These are phyloP conservation scores for Eleutherodactylus coqui DNA, from an alignment of 2,797 vertebrate species.

Conservation along the genomic window DNA sequence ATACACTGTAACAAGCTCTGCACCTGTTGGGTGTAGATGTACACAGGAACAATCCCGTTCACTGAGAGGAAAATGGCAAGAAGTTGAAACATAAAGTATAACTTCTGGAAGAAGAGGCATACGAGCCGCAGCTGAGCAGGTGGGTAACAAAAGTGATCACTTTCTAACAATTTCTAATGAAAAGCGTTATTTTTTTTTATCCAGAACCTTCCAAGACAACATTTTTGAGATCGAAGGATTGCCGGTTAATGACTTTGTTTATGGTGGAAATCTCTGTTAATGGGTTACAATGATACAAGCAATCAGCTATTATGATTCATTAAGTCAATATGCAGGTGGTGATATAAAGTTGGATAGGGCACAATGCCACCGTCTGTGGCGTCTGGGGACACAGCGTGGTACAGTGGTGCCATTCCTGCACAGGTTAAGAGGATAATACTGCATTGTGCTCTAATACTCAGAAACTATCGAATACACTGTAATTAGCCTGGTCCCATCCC, in stretches of 20 bases:
- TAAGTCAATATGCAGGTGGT: background rate
- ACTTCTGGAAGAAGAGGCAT: background rate
- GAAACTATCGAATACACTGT: slow-evolving; percentile 32
- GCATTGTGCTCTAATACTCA: slow-evolving; percentile 31
- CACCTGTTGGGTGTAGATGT: background rate
- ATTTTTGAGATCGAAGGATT: background rate
- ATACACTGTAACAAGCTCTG: background rate
- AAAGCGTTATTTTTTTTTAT: background rate
- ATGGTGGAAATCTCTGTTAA: background rate
- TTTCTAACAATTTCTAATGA: too few relatives aligned
- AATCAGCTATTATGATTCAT: slow-evolving; percentile 6
- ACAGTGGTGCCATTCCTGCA: slow-evolving; percentile 39
- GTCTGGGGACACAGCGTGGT: slow-evolving; percentile 4
- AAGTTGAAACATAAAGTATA: background rate
- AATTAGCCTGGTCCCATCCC: slow-evolving; percentile 43
- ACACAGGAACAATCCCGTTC: background rate
- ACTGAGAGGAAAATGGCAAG: background rate
- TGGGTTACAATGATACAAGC: background rate
- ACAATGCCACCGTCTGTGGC: background rate
- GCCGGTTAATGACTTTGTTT: background rate
- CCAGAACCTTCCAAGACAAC: background rate
- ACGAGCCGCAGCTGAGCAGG: background rate
- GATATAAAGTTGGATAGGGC: slow-evolving; percentile 15
- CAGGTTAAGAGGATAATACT: slow-evolving; percentile 30
- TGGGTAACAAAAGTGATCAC: background rate